Base-by-base conservation (phyloP, 2,113 vertebrate species). In the Actenoides hombroni region DNA sequence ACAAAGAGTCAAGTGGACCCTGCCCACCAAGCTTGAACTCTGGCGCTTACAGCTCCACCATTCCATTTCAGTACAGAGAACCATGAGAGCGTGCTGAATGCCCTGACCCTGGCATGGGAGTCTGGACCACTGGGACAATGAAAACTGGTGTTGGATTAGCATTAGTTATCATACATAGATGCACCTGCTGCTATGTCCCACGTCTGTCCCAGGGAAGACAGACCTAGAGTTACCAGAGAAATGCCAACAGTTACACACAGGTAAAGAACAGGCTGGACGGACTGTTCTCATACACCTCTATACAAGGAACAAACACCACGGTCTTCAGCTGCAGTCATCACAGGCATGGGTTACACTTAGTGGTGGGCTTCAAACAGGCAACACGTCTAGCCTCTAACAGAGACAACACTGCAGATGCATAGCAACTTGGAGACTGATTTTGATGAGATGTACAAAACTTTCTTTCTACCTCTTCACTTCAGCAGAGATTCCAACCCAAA, bases 51-150 rank as follows among this genome's bases (percentile, higher is more conserved):
- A 89, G 51, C 18, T 39, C 26, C 29, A 17, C 5, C 0, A 1
- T 44, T 48, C 49, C 24, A 12, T 8, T 56, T 29, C 31, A 26
- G 33, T 12, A 29, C 48, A 51, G 64, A 54, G 25, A 39, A n/a
- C 39, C 35, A 35, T 0, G 10, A 15, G 28, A 5, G 20, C 3
- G 1, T 23, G 59, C 33, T 18, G 42, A 81, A 37, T 1, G 1
- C 49, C 6, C 42, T 54, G 78, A 67, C 69, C 24, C 53, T 5
- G 1, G 59, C 46, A 46, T 0, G 0, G 10, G 13, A 5, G 23
- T 3, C 57, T 33, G 35, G 61, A 23, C 11, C 21, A 16, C 51
- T 24, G n/a, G n/a, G 63, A 51, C 15, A 57, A 23, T 2, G 3
- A 40, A 65, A 63, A 81, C 11, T 31, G 76, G 19, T 67, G 6